Base-by-base conservation (phyloP, 2,113 vertebrate genomes). In the Cynocephalus volans region DNA sequence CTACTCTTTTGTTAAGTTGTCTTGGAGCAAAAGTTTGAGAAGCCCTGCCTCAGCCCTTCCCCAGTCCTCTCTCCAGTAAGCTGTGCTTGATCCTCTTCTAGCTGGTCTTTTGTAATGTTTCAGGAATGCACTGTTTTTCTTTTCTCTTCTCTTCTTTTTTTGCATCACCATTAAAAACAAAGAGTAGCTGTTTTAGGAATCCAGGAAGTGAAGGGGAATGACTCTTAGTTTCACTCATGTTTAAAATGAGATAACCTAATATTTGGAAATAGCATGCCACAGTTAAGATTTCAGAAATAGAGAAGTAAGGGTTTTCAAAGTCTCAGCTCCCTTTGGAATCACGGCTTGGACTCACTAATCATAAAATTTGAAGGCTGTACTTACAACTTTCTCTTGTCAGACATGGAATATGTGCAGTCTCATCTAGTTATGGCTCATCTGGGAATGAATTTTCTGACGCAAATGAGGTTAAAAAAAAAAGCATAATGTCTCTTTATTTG, bases 71-170 rank as follows among this genome's bases (percentile, higher is more conserved):
- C n/a, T 28, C 6, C 73, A 33, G 7, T 4, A 0, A 23, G 11
- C 24, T 83, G 50, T 15, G 41, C 76, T 81, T 67, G 73, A 50
- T 79, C 77, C 64, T 72, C n/a, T 41, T 89, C 50, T 69, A 41
- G 45, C 24, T 33, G 62, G 17, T 81, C 67, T 89, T 97, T 69
- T 36, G 62, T 96, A 97, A 97, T 93, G 52, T 90, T 84, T 96
- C 77, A 96, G 93, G 93, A 97, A 97, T 93, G 96, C 45, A 76
- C 79, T 97, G 83, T 86, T 97, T 67, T 79, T 89, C 79, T 95
- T 97, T 79, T 48, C 48, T 89, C n/a, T 17, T 12, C 28, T 50
- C 58, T 26, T 23, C 12, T 14, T 5, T 81, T 41, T 26, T 54
- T 3, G 10, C 36, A 96, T 26, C 52, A 89, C 45, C 70, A 67